Percentiles rank a stretch among this genome's conserved stretches.
Conservation (phyloP, 1,140 invertebrate species). For the Halesus radiatus region DNA sequence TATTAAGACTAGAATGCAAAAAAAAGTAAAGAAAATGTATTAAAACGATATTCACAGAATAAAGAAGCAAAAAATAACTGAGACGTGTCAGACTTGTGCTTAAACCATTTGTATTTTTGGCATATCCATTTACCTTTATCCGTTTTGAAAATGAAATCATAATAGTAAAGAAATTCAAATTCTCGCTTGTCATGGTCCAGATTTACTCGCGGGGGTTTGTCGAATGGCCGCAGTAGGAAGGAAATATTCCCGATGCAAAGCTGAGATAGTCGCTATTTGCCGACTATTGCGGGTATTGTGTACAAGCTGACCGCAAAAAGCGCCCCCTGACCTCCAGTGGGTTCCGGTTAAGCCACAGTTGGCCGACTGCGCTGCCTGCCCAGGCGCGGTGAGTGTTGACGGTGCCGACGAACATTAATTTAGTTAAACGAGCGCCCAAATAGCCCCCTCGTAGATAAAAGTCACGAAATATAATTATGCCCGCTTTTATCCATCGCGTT, state of each 20-base stretch:
- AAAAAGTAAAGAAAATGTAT: too few relatives aligned
- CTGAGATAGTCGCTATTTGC: neutral
- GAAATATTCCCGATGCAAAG: neutral
- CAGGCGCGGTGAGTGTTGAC: neutral
- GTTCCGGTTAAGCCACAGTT: neutral
- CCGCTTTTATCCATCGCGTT: constrained; percentile 32
- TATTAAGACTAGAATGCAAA: too few relatives aligned
- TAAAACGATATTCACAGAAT: too few relatives aligned
- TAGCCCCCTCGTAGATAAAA: constrained; percentile 33
- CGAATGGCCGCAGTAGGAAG: neutral
- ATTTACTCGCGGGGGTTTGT: too few relatives aligned
- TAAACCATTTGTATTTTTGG: too few relatives aligned
- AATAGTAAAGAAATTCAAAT: too few relatives aligned
- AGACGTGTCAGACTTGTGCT: too few relatives aligned
- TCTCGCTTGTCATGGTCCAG: too few relatives aligned
- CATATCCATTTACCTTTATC: too few relatives aligned
- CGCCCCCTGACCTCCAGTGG: neutral
- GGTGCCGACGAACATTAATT: constrained; percentile 29
- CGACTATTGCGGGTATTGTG: neutral
- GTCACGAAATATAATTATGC: constrained; percentile 38
- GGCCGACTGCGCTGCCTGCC: neutral
- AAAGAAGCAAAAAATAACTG: too few relatives aligned
- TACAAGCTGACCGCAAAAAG: neutral
- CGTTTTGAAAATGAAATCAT: too few relatives aligned
- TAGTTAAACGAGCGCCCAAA: constrained; percentile 32